phyloP scores from a whole-genome alignment of 2,888 invertebrate species.

The Sphaeridia pumilis region DNA sequence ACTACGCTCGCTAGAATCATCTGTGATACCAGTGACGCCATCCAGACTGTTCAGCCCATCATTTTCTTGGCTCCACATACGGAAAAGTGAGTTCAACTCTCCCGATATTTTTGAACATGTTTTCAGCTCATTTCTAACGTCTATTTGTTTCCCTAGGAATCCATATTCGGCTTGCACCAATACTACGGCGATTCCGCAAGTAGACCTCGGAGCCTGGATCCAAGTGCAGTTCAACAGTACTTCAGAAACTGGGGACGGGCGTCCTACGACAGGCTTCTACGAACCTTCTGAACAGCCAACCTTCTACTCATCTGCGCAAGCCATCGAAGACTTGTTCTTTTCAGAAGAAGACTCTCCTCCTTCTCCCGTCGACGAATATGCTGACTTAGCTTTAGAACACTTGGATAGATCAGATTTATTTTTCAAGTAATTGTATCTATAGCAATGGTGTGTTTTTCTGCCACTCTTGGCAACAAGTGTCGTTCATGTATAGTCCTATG shows the following conservation, averaged over 20 bases:
- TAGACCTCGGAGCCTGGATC: conserved; percentile 24
- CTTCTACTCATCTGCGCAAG: conserved; percentile 11
- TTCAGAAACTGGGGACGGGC: neutral
- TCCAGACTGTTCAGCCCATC: conserved; percentile 58
- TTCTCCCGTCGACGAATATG: conserved; percentile 7
- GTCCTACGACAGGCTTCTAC: neutral
- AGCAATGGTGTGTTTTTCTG: too few relatives aligned
- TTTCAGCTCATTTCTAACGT: too few relatives aligned
- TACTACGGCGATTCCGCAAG: conserved; percentile 20
- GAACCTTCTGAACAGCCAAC: conserved; percentile 13
- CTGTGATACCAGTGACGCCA: conserved; percentile 53
- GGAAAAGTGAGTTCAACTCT: conserved; percentile 36
- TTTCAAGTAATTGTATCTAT: too few relatives aligned
- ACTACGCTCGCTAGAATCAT: conserved; percentile 60
- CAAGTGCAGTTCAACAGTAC: neutral
- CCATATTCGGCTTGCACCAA: conserved; percentile 25
- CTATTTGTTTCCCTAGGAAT: conserved; percentile 18
- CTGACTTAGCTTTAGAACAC: conserved; percentile 11
- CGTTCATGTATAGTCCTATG: too few relatives aligned
- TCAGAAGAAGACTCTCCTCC: too few relatives aligned
- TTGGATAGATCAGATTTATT: conserved; percentile 7
- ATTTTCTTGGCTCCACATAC: conserved; percentile 53
- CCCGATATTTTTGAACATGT: too few relatives aligned
- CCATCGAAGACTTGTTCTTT: too few relatives aligned
- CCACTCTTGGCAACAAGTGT: too few relatives aligned